phyloP scores from a whole-genome alignment of 1,140 invertebrate genomes.

The Eriosoma lanigerum region DNA sequence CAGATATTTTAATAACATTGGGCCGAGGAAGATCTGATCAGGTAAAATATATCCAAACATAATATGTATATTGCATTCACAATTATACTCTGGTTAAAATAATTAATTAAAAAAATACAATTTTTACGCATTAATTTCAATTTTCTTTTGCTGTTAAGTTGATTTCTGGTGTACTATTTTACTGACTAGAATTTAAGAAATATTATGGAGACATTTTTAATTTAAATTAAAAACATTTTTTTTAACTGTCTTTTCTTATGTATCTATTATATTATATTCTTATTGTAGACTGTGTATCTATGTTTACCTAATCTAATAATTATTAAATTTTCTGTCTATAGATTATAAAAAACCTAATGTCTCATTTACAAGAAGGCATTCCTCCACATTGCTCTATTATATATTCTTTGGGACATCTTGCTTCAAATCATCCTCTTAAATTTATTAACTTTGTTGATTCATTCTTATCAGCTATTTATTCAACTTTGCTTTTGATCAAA shows the following conservation, averaged over 20 bases:
- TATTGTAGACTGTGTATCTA: background rate
- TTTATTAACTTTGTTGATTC: constrained; percentile 42
- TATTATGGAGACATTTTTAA: background rate
- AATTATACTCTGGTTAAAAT: no score
- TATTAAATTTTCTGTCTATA: constrained; percentile 15
- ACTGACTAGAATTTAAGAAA: background rate
- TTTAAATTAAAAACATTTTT: background rate
- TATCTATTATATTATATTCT: no score
- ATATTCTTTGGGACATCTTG: constrained; percentile 46
- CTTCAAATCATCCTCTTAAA: constrained; percentile 41
- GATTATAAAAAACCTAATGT: constrained; percentile 45
- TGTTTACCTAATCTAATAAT: background rate
- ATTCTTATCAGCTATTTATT: constrained; percentile 39
- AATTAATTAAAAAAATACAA: background rate
- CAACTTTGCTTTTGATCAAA: constrained; percentile 27
- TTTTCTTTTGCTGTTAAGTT: background rate
- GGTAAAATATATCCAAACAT: constrained; percentile 4
- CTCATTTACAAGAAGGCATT: constrained; percentile 38
- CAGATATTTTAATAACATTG: constrained; percentile 40
- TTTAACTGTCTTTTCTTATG: no score
- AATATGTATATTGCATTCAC: background rate
- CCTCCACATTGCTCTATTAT: constrained; percentile 46
- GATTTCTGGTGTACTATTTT: background rate
- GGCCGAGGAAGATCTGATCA: constrained; percentile 31
- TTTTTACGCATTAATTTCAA: no score